A percentile compares a stretch with the other conserved stretches of the same genome.
phyloP scores from a whole-genome alignment of 2,113 vertebrate species.

The Recurvirostra avosetta region DNA sequence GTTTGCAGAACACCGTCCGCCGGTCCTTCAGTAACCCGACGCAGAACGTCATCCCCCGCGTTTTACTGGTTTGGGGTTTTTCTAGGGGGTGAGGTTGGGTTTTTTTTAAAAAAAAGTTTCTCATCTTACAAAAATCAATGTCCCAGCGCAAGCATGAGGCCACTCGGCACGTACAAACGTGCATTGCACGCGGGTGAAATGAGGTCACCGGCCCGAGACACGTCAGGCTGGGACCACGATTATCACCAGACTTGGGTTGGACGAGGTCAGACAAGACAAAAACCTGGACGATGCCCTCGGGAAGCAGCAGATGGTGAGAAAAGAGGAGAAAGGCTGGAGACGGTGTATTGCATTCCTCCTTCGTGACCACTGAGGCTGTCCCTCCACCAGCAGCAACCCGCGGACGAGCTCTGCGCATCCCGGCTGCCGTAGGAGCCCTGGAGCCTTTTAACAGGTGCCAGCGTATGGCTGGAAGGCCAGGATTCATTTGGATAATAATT shows the following conservation, averaged over 20 bases:
- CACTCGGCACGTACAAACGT: rapidly evolving
- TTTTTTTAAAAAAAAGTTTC: background rate
- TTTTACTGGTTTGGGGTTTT: background rate
- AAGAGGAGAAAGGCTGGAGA: background rate
- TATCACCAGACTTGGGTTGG: background rate
- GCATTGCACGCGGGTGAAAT: rapidly evolving
- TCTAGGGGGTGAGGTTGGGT: rapidly evolving
- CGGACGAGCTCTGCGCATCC: background rate
- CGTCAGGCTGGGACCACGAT: background rate
- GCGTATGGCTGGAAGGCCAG: background rate
- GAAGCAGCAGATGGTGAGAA: background rate
- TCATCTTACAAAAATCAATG: background rate
- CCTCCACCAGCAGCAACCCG: background rate
- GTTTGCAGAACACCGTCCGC: background rate
- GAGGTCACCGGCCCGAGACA: background rate
- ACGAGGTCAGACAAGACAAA: background rate
- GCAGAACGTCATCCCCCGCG: rapidly evolving
- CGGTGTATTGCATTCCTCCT: background rate
- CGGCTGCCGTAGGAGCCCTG: background rate
- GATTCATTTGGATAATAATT: slow-evolving; percentile 4
- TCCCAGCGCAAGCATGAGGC: background rate
- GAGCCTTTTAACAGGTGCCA: background rate
- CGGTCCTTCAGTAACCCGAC: rapidly evolving
- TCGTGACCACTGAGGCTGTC: background rate
- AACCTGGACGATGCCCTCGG: background rate